These are phyloP conservation scores for Holcopasites calliopsidis DNA, from an alignment of 1,140 invertebrate species.

Conservation along the genomic window DNA sequence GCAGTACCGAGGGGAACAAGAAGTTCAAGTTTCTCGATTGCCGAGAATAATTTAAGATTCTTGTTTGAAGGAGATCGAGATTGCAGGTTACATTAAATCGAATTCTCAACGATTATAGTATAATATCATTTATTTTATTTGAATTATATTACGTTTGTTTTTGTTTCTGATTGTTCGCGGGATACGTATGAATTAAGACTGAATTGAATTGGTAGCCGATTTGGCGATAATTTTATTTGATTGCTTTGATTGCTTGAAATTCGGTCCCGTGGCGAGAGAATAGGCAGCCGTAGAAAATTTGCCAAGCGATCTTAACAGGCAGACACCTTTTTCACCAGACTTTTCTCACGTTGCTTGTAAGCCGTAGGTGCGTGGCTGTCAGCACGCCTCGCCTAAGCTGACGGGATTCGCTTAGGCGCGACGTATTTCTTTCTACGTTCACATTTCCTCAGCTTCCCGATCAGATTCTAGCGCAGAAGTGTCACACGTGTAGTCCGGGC, in stretches of 20 bases:
- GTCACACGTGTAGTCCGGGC: too few relatives aligned
- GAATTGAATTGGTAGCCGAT: not conserved
- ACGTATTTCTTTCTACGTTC: conserved; percentile 1
- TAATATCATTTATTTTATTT: too few relatives aligned
- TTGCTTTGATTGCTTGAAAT: conserved; percentile 17
- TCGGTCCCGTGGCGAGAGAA: conserved; percentile 1
- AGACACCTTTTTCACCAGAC: conserved; percentile 5
- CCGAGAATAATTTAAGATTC: conserved; percentile 1
- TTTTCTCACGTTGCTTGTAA: conserved; percentile 11
- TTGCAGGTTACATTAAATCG: not conserved
- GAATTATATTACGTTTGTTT: too few relatives aligned
- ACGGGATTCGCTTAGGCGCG: conserved; percentile 16
- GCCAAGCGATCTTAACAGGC: conserved; percentile 2
- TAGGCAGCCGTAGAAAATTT: conserved; percentile 36
- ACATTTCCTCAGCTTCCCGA: not conserved
- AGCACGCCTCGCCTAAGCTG: not conserved
- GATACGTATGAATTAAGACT: not conserved
- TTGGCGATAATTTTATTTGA: not conserved
- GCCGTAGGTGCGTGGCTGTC: conserved; percentile 13
- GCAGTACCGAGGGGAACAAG: not conserved
- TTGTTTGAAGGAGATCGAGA: not conserved
- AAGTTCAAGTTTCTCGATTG: not conserved
- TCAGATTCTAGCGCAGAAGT: not conserved
- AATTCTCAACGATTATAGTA: too few relatives aligned
- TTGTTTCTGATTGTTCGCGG: too few relatives aligned